Conservation (phyloP, 2,113 vertebrate species). For the Pygoscelis adeliae region DNA sequence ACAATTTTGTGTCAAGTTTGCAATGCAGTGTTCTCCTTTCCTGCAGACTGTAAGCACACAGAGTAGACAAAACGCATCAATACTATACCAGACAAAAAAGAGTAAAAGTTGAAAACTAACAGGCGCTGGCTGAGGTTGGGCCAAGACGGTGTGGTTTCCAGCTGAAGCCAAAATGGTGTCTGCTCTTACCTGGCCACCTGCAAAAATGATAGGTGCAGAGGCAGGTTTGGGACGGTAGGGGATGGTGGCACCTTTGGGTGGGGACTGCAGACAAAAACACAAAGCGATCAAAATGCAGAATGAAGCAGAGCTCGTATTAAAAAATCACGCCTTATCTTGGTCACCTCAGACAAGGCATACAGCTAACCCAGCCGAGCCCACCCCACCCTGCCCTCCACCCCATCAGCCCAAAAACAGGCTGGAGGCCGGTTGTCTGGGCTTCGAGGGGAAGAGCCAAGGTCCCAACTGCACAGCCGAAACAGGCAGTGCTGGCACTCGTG, state of each 20-base stretch:
- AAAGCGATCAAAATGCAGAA: conserved; percentile 39
- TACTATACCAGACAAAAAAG: conserved; percentile 74
- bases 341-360: background rate
- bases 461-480: rapidly evolving
- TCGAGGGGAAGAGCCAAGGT: background rate
- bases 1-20: background rate
- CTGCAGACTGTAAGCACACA: background rate
- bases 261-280: conserved; percentile 81
- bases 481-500: background rate
- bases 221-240: conserved; percentile 90
- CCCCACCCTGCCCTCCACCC: background rate
- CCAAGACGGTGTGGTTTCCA: conserved; percentile 86
- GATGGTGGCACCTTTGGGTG: conserved; percentile 92
- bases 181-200: conserved; percentile 82
- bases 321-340: background rate
- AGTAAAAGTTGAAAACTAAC: conserved; percentile 81
- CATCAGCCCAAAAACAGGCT: background rate
- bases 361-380: background rate
- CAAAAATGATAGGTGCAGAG: conserved; percentile 81
- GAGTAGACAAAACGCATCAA: conserved; percentile 32
- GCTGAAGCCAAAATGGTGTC: conserved; percentile 81
- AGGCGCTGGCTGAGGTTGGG: conserved; percentile 85
- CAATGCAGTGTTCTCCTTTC: conserved; percentile 30
- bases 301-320: background rate
- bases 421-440: background rate